Evolutionary conservation across 92 coral and sea anemone genomes (phyloP), one percentile per base, ranked within the genome.

Genomic region (Montipora capitata): DNA sequence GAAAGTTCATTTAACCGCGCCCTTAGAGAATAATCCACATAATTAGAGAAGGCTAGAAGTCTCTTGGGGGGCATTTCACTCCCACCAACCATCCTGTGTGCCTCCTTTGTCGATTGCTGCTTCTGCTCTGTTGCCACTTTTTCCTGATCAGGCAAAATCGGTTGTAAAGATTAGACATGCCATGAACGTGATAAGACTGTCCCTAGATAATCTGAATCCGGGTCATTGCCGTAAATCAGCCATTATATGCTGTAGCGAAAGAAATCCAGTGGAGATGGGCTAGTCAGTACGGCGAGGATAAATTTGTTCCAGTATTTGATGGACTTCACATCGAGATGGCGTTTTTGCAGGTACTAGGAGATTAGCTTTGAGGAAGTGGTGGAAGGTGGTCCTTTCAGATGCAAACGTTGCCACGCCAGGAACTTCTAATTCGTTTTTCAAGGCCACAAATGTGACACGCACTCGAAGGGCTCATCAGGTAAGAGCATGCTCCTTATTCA

Each of bases 101-200:
- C 39, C 87, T 44, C 6, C 35, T 59, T 65, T 68, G 40, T 45
- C 54, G 4, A 16, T 62, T 9, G 17, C 71, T 52, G 9, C 40
- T 7, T 11, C 77, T 10, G 93, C 91, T 40, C 52, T 85, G 4
- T 83, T 94, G 8, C 96, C 96, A 9, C 92, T 94, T 68, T 89
- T 91, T 41, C 94, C 94, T 16, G 84, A 94, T 64, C 85, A 94
- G 41, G 92, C 94, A 43, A 94, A 87, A 81, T 94, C 94, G n/a
- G 64, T 83, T 35, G 94, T 93, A 2, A 91, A 91, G 94, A 88
- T 94, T 5, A 66, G 68, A 68, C 94, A 94, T 76, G 79, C 96
- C 1, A 91, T 94, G 94, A 77, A 83, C 40, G 67, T 91, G 2
- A 87, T 94, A 67, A 87, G 87, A 54, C n/a, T 42, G 4, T 83